These are phyloP conservation scores for Danio rerio DNA, from an alignment of 2,113 vertebrate species.

Conservation along the genomic window DNA sequence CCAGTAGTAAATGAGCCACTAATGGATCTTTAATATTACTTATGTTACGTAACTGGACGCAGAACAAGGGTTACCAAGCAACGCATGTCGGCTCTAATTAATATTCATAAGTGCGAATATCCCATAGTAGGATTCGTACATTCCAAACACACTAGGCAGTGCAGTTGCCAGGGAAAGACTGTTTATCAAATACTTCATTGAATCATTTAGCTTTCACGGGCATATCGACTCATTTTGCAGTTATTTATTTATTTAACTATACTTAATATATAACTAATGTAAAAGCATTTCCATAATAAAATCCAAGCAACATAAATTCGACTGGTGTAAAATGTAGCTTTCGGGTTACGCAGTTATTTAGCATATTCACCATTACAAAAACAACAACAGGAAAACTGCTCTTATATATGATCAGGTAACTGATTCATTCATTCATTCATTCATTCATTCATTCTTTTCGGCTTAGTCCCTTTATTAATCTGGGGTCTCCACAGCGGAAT, in stretches of 20 bases:
- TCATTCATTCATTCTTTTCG: too few relatives aligned
- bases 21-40: background rate
- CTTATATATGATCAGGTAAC: too few relatives aligned
- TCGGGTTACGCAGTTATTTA: background rate
- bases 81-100: background rate
- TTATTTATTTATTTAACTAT: too few relatives aligned
- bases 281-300: background rate
- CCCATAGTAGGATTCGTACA: slow-evolving; percentile 10
- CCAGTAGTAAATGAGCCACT: too few relatives aligned
- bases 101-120: slow-evolving; percentile 3
- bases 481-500: too few relatives aligned
- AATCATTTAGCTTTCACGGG: background rate
- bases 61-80: background rate
- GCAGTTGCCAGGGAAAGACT: slow-evolving; percentile 38
- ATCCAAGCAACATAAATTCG: background rate
- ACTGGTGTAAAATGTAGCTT: background rate
- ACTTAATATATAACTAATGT: too few relatives aligned
- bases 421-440: too few relatives aligned
- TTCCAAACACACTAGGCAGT: slow-evolving; percentile 31
- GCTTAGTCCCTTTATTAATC: too few relatives aligned
- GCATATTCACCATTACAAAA: too few relatives aligned
- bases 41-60: background rate
- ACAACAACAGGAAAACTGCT: too few relatives aligned
- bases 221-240: background rate
- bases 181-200: background rate